Percentiles rank a stretch among this genome's conserved stretches.
Conservation (phyloP, 92 coral and sea anemone genomes). For the Nematostella vectensis region DNA sequence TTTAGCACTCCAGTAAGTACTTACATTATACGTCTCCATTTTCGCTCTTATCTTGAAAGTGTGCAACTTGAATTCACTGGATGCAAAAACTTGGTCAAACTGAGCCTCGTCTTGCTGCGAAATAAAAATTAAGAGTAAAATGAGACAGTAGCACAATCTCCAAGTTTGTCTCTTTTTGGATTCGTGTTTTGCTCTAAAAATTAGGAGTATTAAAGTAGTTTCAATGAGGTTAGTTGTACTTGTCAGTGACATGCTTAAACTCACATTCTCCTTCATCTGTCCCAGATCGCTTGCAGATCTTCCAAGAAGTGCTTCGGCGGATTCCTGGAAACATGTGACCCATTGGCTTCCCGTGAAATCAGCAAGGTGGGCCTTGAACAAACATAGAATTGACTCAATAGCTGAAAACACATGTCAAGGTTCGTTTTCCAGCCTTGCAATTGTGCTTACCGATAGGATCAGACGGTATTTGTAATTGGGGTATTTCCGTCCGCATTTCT, state of each 20-base stretch:
- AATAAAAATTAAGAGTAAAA: too few species aligned
- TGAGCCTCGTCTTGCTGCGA: conserved; percentile 56
- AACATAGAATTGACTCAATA: too few species aligned
- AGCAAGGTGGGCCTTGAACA: conserved; percentile 61
- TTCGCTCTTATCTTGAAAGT: conserved; percentile 77
- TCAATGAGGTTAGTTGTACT: too few species aligned
- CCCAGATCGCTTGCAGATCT: conserved; percentile 67
- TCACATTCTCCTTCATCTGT: conserved; percentile 60
- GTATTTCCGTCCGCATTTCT: conserved; percentile 77
- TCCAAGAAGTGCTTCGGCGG: conserved; percentile 69
- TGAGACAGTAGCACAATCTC: too few species aligned
- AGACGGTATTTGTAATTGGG: conserved; percentile 85
- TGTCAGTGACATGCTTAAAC: too few species aligned
- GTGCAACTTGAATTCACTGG: conserved; percentile 57
- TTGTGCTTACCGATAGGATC: conserved; percentile 61
- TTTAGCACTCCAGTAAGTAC: conserved; percentile 9
- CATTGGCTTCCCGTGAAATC: conserved; percentile 85
- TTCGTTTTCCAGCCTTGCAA: too few species aligned
- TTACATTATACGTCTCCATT: conserved; percentile 89
- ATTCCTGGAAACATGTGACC: conserved; percentile 93
- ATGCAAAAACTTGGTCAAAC: conserved; percentile 66
- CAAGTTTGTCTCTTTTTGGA: too few species aligned
- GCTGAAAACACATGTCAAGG: too few species aligned
- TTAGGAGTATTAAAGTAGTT: too few species aligned
- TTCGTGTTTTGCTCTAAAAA: too few species aligned